Evolutionary conservation across 2,113 vertebrate species (phyloP), one percentile per base, ranked within the genome.

Genomic region (Chroicocephalus ridibundus): DNA sequence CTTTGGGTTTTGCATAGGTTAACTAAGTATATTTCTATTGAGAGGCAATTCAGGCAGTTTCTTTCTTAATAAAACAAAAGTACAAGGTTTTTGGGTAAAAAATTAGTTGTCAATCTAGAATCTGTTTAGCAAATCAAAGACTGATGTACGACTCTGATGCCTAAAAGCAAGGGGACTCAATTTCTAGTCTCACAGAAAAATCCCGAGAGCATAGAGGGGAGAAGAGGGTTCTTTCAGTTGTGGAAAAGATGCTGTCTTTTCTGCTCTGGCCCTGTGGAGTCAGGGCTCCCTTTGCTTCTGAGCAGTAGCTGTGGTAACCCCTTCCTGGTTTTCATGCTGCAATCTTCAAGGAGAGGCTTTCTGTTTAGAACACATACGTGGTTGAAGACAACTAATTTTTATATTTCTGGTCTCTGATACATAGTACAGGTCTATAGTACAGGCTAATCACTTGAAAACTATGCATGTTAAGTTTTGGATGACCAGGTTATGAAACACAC

Each of bases 161-260:
- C 21, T 94, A 69, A 77, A 85, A 92, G 14, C 13, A 82, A 60
- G 20, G 3, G 18, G 1, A 42, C 42, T 74, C 15, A 9, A 32
- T 55, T 76, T 68, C 61, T 61, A 40, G 32, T 42, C 6, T 72
- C 29, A 42, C 18, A 58, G 31, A 66, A 86, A 82, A 86, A 31
- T 29, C 18, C 4, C 1, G 1, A 66, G 46, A 49, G 32, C 3
- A 0, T 17, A 64, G 14, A 65, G 47, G 8, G 27, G 7, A 86
- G 40, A 70, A 93, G 44, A 88, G 11, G 7, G 9, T 82, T 69
- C 20, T 36, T 1, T 42, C 13, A 42, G 36, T n/a, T 54, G 17
- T 11, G 20, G 52, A 60, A 75, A n/a, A 75, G 22, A n/a, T 69
- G 38, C n/a, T 87, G 3, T n/a, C 61, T 68, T 55, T 54, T n/a